Evolutionary conservation across 2,888 invertebrate species (phyloP).

Genomic region (Aleiodes leptofemur): DNA sequence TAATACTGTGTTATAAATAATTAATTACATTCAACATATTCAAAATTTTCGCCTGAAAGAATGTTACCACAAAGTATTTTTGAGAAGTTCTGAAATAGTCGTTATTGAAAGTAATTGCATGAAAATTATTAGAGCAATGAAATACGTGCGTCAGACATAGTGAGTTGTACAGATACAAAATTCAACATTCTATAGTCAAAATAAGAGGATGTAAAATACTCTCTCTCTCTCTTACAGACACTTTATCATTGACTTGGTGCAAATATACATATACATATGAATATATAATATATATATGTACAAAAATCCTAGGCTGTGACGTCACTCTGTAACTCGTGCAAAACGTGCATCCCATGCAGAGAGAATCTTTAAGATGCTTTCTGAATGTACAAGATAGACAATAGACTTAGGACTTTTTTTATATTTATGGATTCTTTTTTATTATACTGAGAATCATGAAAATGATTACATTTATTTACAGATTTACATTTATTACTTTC

Average conservation of each 20-base stretch:
- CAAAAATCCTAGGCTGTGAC: slow-evolving; percentile 3
- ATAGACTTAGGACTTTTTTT: not conserved
- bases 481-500: slow-evolving; percentile 20
- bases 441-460: not conserved
- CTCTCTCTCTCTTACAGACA: not conserved
- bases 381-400: slow-evolving; percentile 16
- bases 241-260: not conserved
- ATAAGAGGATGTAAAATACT: not conserved
- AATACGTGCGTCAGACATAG: slow-evolving; percentile 21
- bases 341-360: slow-evolving; percentile 34
- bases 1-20: no score
- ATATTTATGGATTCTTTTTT: not conserved
- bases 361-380: slow-evolving; percentile 13
- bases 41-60: no score
- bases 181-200: slow-evolving; percentile 13
- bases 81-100: no score
- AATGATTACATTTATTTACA: slow-evolving; percentile 1
- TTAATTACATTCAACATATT: no score
- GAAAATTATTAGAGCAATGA: no score
- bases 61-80: no score
- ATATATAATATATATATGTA: not conserved
- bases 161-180: slow-evolving; percentile 9
- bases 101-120: no score
- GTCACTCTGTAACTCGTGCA: slow-evolving; percentile 16
- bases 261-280: not conserved